Evolutionary conservation across 2,888 invertebrate genomes (phyloP), one percentile per base, ranked within the genome.

Genomic region (Mesoligia furuncula): DNA sequence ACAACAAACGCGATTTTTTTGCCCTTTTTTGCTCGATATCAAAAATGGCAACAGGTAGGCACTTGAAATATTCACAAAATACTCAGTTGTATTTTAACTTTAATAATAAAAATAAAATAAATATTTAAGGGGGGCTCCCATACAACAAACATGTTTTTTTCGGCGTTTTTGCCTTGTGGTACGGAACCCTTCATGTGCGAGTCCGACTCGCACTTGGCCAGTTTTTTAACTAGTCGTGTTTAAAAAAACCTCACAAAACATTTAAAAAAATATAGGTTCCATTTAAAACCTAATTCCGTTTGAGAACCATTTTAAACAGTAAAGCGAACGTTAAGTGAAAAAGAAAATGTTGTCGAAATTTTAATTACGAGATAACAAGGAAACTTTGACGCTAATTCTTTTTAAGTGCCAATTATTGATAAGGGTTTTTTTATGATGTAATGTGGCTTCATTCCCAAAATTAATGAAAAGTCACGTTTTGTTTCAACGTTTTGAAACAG

Each of bases 331-430:
- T 79, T 72, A 87, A 80, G 59, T 78, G 51, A 76, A 83, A 79
- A 78, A 71, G 72, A 73, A 83, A 79, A 73, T 66, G 54, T 45
- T 77, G 65, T 64, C 61, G 39, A 83, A 85, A 80, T 89, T 87
- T 87, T 85, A 86, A 90, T 88, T 86, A 85, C 78, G 78, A 82
- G 75, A 75, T 85, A 89, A 84, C 84, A 81, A 85, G 85, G 83
- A 79, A 86, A 88, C 86, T 88, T 86, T 73, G 59, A 66, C 65
- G 85, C 57, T 85, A 78, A 83, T 81, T 87, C 59, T 79, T 87
- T 77, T 82, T 85, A 87, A 89, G 85, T 90, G 83, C 73, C 87
- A 86, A 88, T 89, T 88, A 88, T 90, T 88, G 82, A 84, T 80
- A 87, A 81, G 48, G 73, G 66, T 51, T 79, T 36, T 66, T 83